Percentiles rank a stretch among this genome's conserved stretches.
Conservation (phyloP, 2,888 invertebrate species). For the Diarsia mendica region DNA sequence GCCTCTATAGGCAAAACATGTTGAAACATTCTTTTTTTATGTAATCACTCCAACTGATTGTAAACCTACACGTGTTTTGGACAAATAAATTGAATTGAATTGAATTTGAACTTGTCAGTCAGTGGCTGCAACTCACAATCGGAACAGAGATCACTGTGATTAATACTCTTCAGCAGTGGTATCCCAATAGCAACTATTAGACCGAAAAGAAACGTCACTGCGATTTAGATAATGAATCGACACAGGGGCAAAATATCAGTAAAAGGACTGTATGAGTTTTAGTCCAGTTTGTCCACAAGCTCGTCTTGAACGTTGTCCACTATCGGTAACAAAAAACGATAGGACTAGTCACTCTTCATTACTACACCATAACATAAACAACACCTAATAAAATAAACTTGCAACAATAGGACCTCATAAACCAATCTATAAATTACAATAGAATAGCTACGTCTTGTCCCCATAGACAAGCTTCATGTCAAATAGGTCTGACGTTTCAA, state of each 20-base stretch:
- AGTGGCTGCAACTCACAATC: not conserved
- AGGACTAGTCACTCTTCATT: not conserved
- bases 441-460: not conserved
- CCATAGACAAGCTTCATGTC: not conserved
- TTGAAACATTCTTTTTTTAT: no score
- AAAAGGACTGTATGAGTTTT: not conserved
- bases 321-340: not conserved
- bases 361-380: not conserved
- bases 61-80: no score
- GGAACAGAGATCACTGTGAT: not conserved
- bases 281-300: not conserved
- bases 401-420: no score
- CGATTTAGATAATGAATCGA: not conserved
- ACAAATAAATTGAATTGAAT: no score
- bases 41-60: no score
- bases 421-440: no score
- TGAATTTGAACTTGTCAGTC: no score
- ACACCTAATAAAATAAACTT: not conserved
- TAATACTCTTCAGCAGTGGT: not conserved
- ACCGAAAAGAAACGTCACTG: no score
- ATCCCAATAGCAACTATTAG: not conserved
- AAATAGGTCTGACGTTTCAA: constrained; percentile 21
- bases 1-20: no score
- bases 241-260: not conserved
- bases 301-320: not conserved